Evolutionary conservation across 2,797 vertebrate genomes (phyloP), one percentile per base, ranked within the genome.

Genomic region (Margarornis squamiger): DNA sequence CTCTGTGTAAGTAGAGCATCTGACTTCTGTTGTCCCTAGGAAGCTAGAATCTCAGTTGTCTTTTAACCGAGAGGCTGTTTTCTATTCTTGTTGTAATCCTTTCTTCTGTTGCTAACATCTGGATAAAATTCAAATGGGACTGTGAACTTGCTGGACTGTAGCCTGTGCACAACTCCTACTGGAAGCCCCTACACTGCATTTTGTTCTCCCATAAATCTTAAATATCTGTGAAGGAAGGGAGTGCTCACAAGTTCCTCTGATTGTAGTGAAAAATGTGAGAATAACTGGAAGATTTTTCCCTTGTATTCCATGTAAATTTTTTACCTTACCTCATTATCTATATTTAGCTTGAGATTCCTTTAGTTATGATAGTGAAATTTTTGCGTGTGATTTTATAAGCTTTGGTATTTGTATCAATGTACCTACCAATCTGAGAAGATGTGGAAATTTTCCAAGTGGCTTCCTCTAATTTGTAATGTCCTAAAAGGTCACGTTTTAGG

Each of bases 21-120:
- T 95, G 94, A 96, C 93, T 96, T 95, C 92, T 95, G 90, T 87
- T 96, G 88, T 89, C 93, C 92, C 66, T 87, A 90, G 75, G 95
- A 96, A 93, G 78, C 93, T 92, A 90, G 86, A 87, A 66, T 91
- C 86, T 94, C 81, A 52, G 94, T 81, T 92, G 92, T 74, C 75
- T 89, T 90, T 92, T 85, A 93, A 96, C 65, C 38, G 77, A 94
- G 83, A 75, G 49, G 23, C 90, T 92, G 88, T 85, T 95, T 95
- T 91, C 71, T 91, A 22, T 95, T 95, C 78, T 94, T 86, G 79
- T 34, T 85, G 46, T 85, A 93, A 77, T 93, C 45, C 67, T 91
- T 92, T 94, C 66, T 93, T 90, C 87, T 94, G 70, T 82, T 94
- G 77, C 84, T 90, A 85, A 73, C 91, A 79, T 95, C 95, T 95